Base-by-base conservation (phyloP, 2,797 vertebrate species). In the Falco naumanni region DNA sequence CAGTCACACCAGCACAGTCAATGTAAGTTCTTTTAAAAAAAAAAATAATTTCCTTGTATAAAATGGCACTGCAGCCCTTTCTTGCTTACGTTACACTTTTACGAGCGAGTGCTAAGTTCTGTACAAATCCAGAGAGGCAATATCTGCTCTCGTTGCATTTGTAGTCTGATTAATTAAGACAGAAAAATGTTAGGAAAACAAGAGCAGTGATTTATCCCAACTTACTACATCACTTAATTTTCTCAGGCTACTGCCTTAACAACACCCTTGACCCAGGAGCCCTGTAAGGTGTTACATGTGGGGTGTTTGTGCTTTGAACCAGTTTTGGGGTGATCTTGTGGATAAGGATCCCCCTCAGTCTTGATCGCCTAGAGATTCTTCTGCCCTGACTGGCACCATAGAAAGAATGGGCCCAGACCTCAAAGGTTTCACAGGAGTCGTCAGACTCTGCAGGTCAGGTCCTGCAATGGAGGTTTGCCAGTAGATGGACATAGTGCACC, bases 251-350 rank as follows among this genome's bases (percentile, higher is more conserved):
- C 5, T 71, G 20, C 41, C n/a, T 84, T 57, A 33, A 22, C 24
- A n/a, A 33, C 11, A 14, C 14, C 50, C 31, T 37, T 31, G 10
- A 53, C 24, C 41, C 15, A 22, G 43, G 10, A 78, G 12, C 14
- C 16, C 17, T 50, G 2, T 9, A 5, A 41, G 4, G 11, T 3
- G 0, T 33, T 24, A 24, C 8, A 9, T 0, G 0, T 11, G 37
- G 11, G 19, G 69, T 5, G 31, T 57, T 26, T 51, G 51, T 26
- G 39, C 29, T 68, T 79, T 53, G 25, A 74, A 43, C 26, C 13
- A 51, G 7, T 17, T 69, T 59, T 37, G 26, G 26, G 45, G 57
- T 28, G 26, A 37, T 60, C n/a, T 37, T 51, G 26, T 37, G 31
- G 28, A 33, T 37, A 13, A n/a, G 60, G 31, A 16, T 29, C 24